Evolutionary conservation across 1,140 invertebrate genomes (phyloP), one percentile per base, ranked within the genome.

Genomic region (Wasmannia auropunctata): DNA sequence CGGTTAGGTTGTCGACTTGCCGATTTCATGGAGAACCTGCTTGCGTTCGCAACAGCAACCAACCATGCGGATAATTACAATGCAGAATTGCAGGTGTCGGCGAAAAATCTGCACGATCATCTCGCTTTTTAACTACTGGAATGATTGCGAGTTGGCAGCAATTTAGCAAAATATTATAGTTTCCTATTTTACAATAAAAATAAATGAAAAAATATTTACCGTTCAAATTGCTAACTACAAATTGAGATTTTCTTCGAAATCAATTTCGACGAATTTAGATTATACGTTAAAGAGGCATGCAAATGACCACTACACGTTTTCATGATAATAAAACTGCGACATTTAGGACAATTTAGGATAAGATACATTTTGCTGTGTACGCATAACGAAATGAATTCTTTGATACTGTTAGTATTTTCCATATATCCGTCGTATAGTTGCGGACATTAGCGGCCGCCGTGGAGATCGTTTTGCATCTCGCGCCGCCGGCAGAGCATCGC

Each of bases 401-500:
- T 54, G 7, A 34, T 51, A 51, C 22, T n/a, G 69, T 19, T 37
- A 28, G 37, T 16, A 28, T 62, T 62, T 4, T 40, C 3, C 19
- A n/a, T 34, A n/a, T 34, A 19, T 56, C 28, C 14, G 31, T 46
- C 25, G 3, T 11, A 37, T 60, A 40, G 22, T 76, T 37, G 40
- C 37, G 60, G 51, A 81, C 79, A 37, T 74, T 56, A 40, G 49
- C 3, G 16, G 25, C 16, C 1, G 22, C 14, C 3, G 19, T 40
- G 14, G 43, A 25, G 34, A 83, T 49, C 69, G 37, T 70, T n/a
- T 84, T 65, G 77, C 37, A 51, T 72, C 51, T 67, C 75, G 76
- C n/a, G 65, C n/a, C n/a, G 63, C 76, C 19, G 40, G 54, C 28
- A 31, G 31, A 72, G 75, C 87, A 92, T 90, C 85, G 88, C n/a